A percentile compares a stretch with the other conserved stretches of the same genome.
These are phyloP conservation scores for Notothenia coriiceps DNA, from an alignment of 2,113 vertebrate genomes.

Conservation along the genomic window DNA sequence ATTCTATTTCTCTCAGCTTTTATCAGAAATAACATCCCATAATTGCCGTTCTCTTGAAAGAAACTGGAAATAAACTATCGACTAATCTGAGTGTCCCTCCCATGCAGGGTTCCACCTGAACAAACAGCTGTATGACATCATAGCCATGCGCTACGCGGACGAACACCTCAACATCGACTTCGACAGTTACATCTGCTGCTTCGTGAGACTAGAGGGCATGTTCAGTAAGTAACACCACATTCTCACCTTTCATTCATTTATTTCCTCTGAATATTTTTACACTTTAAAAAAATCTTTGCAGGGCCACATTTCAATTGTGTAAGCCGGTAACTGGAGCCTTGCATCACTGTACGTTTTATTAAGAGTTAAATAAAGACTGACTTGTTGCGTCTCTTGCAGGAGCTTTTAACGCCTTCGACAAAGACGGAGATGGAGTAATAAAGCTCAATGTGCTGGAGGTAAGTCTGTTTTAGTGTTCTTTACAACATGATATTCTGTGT, in stretches of 20 bases:
- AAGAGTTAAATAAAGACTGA: not conserved
- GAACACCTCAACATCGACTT: conserved; percentile 93
- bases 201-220: conserved; percentile 98
- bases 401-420: conserved; percentile 96
- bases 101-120: conserved; percentile 93
- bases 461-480: conserved; percentile 28
- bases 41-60: not conserved
- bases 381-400: conserved; percentile 79
- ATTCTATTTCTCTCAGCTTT: not conserved
- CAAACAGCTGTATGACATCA: conserved; percentile 95
- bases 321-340: not conserved
- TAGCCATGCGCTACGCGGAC: conserved; percentile 95
- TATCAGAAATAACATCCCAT: not conserved
- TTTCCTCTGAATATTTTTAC: not conserved
- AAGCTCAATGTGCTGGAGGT: conserved; percentile 98
- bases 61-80: not conserved
- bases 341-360: too few relatives aligned
- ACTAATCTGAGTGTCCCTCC: not conserved
- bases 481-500: not conserved
- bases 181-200: conserved; percentile 97
- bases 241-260: too few relatives aligned
- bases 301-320: not conserved
- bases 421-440: conserved; percentile 95
- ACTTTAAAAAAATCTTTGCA: not conserved
- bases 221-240: conserved; percentile 89